Evolutionary conservation across 2,888 invertebrate species (phyloP), one percentile per base, ranked within the genome.

Genomic region (Thyatira batis): DNA sequence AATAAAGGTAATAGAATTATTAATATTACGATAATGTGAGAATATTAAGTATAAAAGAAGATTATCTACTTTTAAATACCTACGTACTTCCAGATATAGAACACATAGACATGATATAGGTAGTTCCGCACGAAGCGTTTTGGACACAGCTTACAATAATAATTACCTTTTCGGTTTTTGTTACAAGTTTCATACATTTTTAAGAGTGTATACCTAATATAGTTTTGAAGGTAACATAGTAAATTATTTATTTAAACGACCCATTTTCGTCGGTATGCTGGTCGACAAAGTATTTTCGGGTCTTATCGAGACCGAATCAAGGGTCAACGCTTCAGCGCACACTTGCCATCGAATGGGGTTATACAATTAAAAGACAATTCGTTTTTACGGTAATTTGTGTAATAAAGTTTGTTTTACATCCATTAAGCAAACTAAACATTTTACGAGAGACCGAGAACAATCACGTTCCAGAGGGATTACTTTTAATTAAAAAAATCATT

Each of bases 221-320:
- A 84, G 84, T 84, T 80, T 81, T 75, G 75, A 74, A 76, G 82
- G 84, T 79, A 78, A 78, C 84, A 82, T 87, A 80, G 79, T 85
- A 85, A 87, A 86, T 87, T 87, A 87, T 87, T 87, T 87, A 87
- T 88, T 88, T 87, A 89, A 87, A 84, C 83, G 87, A 85, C 87
- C 89, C 82, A 87, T 86, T 89, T 89, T 83, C 76, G 80, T 80
- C 73, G 79, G 84, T 80, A 82, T 87, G 82, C 78, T 81, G 80
- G 82, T 82, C 87, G 82, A 86, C 87, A 85, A 89, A 87, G 87
- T 86, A 88, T 85, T 87, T 88, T 87, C 71, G 86, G 82, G 79
- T 79, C 82, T 89, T 89, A 89, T 89, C 88, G 83, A 82, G 82
- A 86, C 81, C 80, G 78, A 87, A 88, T 88, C 88, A 81, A 83